Conservation (phyloP, 2,113 vertebrate genomes). For the Ctenodactylus gundi region DNA sequence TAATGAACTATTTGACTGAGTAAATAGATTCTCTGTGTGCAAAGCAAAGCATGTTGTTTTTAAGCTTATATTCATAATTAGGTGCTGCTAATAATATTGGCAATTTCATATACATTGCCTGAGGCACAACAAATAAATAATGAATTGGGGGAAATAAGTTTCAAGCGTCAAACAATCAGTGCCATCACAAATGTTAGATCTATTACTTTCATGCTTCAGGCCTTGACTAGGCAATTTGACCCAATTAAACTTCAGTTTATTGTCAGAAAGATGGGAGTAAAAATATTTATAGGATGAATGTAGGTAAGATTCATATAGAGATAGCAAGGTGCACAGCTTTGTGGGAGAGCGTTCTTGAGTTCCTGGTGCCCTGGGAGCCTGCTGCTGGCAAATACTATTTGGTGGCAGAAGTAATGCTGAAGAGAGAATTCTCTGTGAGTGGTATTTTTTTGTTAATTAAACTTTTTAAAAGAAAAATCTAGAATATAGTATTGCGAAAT, state of each 20-base stretch:
- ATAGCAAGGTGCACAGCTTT: neutral
- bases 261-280: neutral
- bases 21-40: slow-evolving; percentile 55
- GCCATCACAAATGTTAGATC: neutral
- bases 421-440: neutral
- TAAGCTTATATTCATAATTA: slow-evolving; percentile 52
- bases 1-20: slow-evolving; percentile 57
- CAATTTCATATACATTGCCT: neutral
- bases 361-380: neutral
- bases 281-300: neutral
- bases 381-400: neutral
- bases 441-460: neutral
- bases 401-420: neutral
- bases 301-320: neutral
- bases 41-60: slow-evolving; percentile 38
- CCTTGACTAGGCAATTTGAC: neutral
- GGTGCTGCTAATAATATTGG: slow-evolving; percentile 22
- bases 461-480: neutral
- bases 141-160: slow-evolving; percentile 29
- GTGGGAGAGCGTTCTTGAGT: neutral
- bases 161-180: slow-evolving; percentile 1
- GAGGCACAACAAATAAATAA: slow-evolving; percentile 15
- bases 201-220: neutral
- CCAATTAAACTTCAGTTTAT: slow-evolving; percentile 4
- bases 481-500: neutral